Evolutionary conservation across 2,888 invertebrate species (phyloP).

Genomic region (Holacanthella duospinosa): DNA sequence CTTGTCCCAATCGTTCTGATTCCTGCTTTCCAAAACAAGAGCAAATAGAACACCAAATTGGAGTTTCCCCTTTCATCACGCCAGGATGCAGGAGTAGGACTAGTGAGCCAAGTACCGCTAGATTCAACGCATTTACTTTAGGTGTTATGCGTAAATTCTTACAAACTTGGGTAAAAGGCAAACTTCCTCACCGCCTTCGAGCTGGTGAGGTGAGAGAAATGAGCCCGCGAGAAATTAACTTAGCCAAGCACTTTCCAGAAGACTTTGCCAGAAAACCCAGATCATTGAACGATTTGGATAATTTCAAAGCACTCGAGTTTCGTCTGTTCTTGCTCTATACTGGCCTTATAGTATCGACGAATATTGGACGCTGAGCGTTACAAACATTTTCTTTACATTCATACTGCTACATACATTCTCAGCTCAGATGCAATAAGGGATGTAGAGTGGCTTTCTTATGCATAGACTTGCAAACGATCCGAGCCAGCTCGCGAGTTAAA

Average conservation of each 20-base stretch:
- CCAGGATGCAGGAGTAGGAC: background rate
- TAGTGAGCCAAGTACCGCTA: constrained; percentile 9
- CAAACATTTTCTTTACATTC: constrained; percentile 10
- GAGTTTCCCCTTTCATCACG: background rate
- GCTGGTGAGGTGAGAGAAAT: background rate
- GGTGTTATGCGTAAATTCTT: constrained; percentile 13
- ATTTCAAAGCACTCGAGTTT: constrained; percentile 20
- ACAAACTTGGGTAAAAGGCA: background rate
- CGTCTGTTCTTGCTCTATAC: constrained; percentile 17
- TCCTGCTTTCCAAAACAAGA: constrained; percentile 4
- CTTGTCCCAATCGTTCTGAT: constrained; percentile 13
- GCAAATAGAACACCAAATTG: constrained; percentile 15
- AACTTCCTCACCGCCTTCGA: background rate
- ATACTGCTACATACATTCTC: constrained; percentile 8
- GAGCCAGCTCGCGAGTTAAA: too few relatives aligned
- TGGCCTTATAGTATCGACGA: constrained; percentile 12
- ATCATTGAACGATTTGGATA: constrained; percentile 10
- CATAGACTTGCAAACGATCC: too few relatives aligned
- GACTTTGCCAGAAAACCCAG: constrained; percentile 34
- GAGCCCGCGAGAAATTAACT: background rate
- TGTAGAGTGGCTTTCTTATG: background rate
- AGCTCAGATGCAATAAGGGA: background rate
- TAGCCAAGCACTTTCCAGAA: background rate
- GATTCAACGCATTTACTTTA: constrained; percentile 12
- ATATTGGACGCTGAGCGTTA: constrained; percentile 3